phyloP scores from a whole-genome alignment of 1,140 invertebrate species.

The Zaprionus lachaisei region DNA sequence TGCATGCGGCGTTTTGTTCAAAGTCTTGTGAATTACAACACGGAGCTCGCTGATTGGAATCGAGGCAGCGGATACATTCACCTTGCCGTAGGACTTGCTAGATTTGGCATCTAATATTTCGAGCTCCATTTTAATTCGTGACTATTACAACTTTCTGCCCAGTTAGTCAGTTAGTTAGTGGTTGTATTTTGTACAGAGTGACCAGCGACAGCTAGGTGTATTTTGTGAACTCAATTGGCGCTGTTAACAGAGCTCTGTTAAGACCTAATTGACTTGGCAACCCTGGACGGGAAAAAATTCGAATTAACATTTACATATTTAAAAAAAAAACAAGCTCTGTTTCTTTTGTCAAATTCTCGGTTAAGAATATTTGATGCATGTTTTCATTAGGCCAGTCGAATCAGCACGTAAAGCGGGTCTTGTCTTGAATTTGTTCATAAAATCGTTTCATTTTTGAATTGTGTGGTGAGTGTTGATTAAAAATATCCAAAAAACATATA shows the following conservation, averaged over 20 bases:
- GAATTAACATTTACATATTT: background rate
- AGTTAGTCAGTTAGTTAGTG: slow-evolving; percentile 20
- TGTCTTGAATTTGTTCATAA: slow-evolving; percentile 53
- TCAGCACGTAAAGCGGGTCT: slow-evolving; percentile 49
- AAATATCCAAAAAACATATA: slow-evolving; percentile 3
- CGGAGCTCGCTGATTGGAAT: slow-evolving; percentile 91
- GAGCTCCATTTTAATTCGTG: slow-evolving; percentile 84
- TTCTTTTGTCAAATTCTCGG: slow-evolving; percentile 1
- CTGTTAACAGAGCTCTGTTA: slow-evolving; percentile 7
- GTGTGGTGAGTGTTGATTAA: slow-evolving; percentile 42
- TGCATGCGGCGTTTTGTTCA: slow-evolving; percentile 89
- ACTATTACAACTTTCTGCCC: slow-evolving; percentile 27
- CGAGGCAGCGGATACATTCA: slow-evolving; percentile 85
- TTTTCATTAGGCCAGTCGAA: slow-evolving; percentile 42
- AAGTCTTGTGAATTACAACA: slow-evolving; percentile 88
- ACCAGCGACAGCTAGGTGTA: background rate
- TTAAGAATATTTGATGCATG: background rate
- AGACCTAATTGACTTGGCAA: background rate
- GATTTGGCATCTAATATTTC: slow-evolving; percentile 86
- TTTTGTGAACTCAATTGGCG: slow-evolving; percentile 25
- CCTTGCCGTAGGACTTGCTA: slow-evolving; percentile 86
- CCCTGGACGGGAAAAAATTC: background rate
- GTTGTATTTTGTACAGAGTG: slow-evolving; percentile 21
- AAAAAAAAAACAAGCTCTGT: background rate
- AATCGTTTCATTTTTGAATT: slow-evolving; percentile 25